These are phyloP conservation scores for Palloptera scutellata DNA, from an alignment of 2,888 invertebrate genomes.

Conservation along the genomic window DNA sequence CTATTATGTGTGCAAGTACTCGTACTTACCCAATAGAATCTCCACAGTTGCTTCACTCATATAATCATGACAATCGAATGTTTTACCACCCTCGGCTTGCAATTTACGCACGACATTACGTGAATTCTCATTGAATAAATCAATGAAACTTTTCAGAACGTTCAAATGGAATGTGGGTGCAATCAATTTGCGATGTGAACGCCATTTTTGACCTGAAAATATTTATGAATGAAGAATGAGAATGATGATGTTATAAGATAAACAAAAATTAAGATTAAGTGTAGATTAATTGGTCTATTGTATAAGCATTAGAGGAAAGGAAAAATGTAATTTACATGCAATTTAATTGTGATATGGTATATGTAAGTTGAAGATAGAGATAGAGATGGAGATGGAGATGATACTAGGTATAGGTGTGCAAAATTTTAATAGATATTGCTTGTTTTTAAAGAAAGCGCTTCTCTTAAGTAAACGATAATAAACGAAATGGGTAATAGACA, in stretches of 20 bases:
- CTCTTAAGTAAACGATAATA: too few species aligned
- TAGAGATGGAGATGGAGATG: too few species aligned
- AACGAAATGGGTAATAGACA: too few species aligned
- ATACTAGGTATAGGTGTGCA: too few species aligned
- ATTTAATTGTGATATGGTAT: too few species aligned
- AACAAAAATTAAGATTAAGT: not conserved
- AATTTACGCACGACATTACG: slow-evolving; percentile 77
- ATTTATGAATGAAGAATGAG: not conserved
- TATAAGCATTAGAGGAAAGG: not conserved
- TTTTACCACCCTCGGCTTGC: slow-evolving; percentile 72
- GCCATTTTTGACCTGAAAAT: slow-evolving; percentile 82
- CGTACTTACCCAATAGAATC: slow-evolving; percentile 75
- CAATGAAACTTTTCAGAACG: slow-evolving; percentile 85
- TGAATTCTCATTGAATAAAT: slow-evolving; percentile 84
- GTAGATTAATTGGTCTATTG: slow-evolving; percentile 1
- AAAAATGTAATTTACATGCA: too few species aligned
- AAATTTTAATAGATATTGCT: too few species aligned
- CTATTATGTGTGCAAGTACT: slow-evolving; percentile 2
- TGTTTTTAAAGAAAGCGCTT: too few species aligned
- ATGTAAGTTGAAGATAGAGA: too few species aligned
- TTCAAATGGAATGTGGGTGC: slow-evolving; percentile 90
- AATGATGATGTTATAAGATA: not conserved
- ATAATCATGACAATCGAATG: slow-evolving; percentile 82
- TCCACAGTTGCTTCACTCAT: slow-evolving; percentile 87
- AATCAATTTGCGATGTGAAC: slow-evolving; percentile 83